Percentiles rank a stretch among this genome's conserved stretches.
Conservation (phyloP, 2,888 invertebrate genomes). For the Heliconius erato region DNA sequence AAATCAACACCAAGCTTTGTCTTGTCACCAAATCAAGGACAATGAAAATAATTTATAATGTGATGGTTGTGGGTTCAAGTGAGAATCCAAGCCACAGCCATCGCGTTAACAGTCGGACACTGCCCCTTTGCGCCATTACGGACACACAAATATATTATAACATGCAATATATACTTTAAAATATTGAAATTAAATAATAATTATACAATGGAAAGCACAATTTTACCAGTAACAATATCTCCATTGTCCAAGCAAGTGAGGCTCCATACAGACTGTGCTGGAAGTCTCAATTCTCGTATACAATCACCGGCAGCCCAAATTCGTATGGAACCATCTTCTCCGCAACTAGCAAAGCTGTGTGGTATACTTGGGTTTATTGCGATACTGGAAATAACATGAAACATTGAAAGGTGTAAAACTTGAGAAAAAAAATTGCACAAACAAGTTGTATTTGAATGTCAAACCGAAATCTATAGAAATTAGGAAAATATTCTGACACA, state of each 20-base stretch:
- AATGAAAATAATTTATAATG: too few relatives aligned
- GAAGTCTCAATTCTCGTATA: constrained; percentile 89
- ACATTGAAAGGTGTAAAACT: not conserved
- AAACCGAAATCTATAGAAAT: too few relatives aligned
- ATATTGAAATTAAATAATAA: not conserved
- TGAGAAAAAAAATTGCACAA: too few relatives aligned
- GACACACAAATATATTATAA: too few relatives aligned
- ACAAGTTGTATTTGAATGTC: too few relatives aligned
- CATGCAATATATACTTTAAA: not conserved
- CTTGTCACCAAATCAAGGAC: too few relatives aligned
- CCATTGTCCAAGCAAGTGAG: constrained; percentile 93
- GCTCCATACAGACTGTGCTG: constrained; percentile 95
- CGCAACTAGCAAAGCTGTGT: constrained; percentile 90
- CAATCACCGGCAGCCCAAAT: constrained; percentile 90
- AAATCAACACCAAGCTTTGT: too few relatives aligned
- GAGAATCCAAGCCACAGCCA: too few relatives aligned
- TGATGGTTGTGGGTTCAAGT: too few relatives aligned
- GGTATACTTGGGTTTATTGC: constrained; percentile 84
- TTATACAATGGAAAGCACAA: not conserved
- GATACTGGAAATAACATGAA: constrained; percentile 71
- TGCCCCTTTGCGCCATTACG: too few relatives aligned
- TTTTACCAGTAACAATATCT: constrained; percentile 93
- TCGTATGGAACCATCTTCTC: constrained; percentile 95
- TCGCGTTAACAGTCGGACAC: too few relatives aligned
- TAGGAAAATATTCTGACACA: too few relatives aligned